Percentiles rank a stretch among this genome's conserved stretches.
These are phyloP conservation scores for Homarus gammarus DNA, from an alignment of 2,888 invertebrate species.

Conservation along the genomic window DNA sequence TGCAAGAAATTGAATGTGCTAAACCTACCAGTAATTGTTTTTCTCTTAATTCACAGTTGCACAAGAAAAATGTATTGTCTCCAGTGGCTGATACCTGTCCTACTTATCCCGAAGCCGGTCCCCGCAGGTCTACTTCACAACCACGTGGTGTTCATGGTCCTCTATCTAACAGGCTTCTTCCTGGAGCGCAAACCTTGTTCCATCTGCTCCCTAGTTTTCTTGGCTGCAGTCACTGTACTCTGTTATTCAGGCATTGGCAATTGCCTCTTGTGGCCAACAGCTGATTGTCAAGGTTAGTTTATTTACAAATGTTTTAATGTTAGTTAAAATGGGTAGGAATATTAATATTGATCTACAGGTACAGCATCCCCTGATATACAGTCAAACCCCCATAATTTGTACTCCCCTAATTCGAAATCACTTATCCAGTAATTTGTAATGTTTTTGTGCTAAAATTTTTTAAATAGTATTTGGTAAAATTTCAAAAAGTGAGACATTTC, in stretches of 20 bases:
- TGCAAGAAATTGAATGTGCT: no score
- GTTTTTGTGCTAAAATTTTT: neutral
- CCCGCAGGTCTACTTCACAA: slow-evolving; percentile 97
- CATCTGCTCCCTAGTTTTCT: slow-evolving; percentile 96
- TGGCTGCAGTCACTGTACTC: slow-evolving; percentile 93
- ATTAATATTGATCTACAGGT: neutral
- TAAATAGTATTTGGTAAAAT: neutral
- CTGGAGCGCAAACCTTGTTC: slow-evolving; percentile 98
- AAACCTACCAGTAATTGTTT: neutral
- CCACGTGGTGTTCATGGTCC: slow-evolving; percentile 97
- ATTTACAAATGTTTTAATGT: neutral
- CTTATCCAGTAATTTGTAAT: neutral
- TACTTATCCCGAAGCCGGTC: slow-evolving; percentile 97
- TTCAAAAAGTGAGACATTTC: no score
- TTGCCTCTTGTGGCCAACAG: slow-evolving; percentile 89
- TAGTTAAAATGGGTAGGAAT: neutral
- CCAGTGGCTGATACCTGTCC: slow-evolving; percentile 97
- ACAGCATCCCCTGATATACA: no score
- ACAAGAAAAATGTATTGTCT: slow-evolving; percentile 92
- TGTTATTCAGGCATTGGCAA: slow-evolving; percentile 98
- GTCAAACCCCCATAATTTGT: no score
- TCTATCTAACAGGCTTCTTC: slow-evolving; percentile 97
- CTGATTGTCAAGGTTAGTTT: slow-evolving; percentile 70
- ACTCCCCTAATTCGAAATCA: no score
- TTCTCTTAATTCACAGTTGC: slow-evolving; percentile 5